Evolutionary conservation across 2,797 vertebrate species (phyloP), one percentile per base, ranked within the genome.

Genomic region (Helicolenus hilgendorfi): DNA sequence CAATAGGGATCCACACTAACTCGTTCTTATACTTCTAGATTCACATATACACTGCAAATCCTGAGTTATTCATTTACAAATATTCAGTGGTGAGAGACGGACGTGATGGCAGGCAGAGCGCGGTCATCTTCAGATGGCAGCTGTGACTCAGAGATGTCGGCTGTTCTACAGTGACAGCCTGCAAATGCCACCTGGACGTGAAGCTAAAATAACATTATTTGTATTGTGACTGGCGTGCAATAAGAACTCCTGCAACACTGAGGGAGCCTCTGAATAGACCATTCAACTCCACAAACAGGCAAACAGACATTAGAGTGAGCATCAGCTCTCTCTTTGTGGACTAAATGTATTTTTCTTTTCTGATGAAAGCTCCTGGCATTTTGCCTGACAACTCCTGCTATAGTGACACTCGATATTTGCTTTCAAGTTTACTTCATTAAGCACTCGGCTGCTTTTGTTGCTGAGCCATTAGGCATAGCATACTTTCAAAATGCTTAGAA

Each of bases 91-190:
- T 70, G 86, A 82, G 84, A 89, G 88, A 92, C 88, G 73, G 79
- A 59, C 35, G 31, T 77, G 90, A 87, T 77, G 84, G 69, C 91
- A 91, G 85, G n/a, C 82, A 3, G 35, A 27, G 74, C 6, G 11
- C 31, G 53, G 86, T 86, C 86, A 84, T 89, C 84, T 72, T 89
- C 69, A 84, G 60, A 84, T 69, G 89, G 81, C 92, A 94, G 92
- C 92, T 93, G 89, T 87, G 92, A 93, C 91, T 94, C 91, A 92
- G 83, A 92, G 79, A 89, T 72, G 83, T 88, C 78, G 10, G 82
- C 88, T 84, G 91, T 73, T 90, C 85, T 11, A 45, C 85, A 45
- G 71, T 36, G 78, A 91, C 89, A 86, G 89, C 70, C 92, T 83
- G 86, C 60, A n/a, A 92, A 88, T 60, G 86, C 92, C 93, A 95